Base-by-base conservation (phyloP, 2,888 invertebrate genomes). In the Melieria picta region DNA sequence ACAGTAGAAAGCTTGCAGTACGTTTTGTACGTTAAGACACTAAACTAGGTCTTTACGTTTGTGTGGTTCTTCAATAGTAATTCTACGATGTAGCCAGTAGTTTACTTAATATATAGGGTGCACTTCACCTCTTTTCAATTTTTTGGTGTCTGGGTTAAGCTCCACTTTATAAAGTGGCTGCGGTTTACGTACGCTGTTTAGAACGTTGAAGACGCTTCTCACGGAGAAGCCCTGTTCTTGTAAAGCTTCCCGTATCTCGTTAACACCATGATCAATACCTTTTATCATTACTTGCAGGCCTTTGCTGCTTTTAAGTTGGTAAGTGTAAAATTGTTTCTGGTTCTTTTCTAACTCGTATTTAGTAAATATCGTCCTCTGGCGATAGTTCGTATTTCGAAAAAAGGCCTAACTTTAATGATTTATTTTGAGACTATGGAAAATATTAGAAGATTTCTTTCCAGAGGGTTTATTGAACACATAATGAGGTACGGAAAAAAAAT, bases 251-350 rank as follows among this genome's bases (percentile, higher is more conserved):
- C 13, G 7, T n/a, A 57, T 10, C 16, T 57, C 57, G 9, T 57
- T 13, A 7, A 13, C 11, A 7, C 4, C 11, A 13, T 16, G 16
- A 57, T 13, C 57, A 13, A 57, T 57, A 11, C 16, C 11, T 57
- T 57, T 57, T n/a, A 57, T n/a, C 16, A 13, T 13, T 7, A 57
- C 57, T 13, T 7, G 7, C 13, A 4, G 16, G 57, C 57, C 57
- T 13, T 57, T 57, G 16, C 57, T 57, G 13, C 57, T 57, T 13
- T 57, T 57, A 13, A 57, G 57, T 13, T 57, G 57, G 16, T 57
- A 57, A 13, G 57, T 57, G 16, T 57, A 57, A 10, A 3, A 57
- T 10, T 57, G 7, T 13, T 57, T 57, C 11, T 10, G 7, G 7
- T 57, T 13, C 16, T 57, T 57, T 7, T 10, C 16, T 57, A 57